Conservation (phyloP, 2,113 vertebrate genomes). For the Plecturocebus donacophilus region DNA sequence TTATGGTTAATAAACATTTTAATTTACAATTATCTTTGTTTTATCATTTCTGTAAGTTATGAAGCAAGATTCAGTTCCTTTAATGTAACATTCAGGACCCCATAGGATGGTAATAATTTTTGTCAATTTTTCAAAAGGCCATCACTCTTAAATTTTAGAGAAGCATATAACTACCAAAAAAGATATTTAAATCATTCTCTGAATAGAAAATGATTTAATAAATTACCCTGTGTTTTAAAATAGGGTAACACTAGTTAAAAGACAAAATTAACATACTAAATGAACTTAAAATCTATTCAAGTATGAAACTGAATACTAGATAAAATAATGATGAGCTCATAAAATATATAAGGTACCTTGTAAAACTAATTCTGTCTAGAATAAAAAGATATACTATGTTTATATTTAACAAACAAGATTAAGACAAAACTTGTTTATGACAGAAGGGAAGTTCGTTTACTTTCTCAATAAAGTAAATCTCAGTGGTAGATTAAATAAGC, state of each 20-base stretch:
- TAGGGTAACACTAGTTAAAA: not conserved
- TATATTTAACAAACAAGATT: not conserved
- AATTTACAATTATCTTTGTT: not conserved
- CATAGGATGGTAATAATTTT: not conserved
- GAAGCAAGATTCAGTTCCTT: not conserved
- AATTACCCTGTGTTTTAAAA: not conserved
- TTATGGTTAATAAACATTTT: not conserved
- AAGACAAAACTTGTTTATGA: not conserved
- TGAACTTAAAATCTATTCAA: conserved; percentile 22
- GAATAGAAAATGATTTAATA: not conserved
- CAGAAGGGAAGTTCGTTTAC: not conserved
- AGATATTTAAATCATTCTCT: not conserved
- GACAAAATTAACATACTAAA: not conserved
- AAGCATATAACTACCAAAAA: conserved; percentile 9
- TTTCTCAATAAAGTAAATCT: not conserved
- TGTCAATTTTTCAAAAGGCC: not conserved
- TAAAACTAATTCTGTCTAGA: conserved; percentile 5
- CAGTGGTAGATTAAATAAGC: not conserved
- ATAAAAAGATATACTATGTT: not conserved
- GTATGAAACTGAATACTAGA: conserved; percentile 21
- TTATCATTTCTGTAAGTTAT: not conserved
- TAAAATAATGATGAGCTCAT: not conserved
- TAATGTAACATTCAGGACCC: not conserved
- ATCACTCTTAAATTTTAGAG: conserved; percentile 22
- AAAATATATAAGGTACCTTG: not conserved